Conservation (phyloP, 2,888 invertebrate genomes). For the Drosophila nigricruria region DNA sequence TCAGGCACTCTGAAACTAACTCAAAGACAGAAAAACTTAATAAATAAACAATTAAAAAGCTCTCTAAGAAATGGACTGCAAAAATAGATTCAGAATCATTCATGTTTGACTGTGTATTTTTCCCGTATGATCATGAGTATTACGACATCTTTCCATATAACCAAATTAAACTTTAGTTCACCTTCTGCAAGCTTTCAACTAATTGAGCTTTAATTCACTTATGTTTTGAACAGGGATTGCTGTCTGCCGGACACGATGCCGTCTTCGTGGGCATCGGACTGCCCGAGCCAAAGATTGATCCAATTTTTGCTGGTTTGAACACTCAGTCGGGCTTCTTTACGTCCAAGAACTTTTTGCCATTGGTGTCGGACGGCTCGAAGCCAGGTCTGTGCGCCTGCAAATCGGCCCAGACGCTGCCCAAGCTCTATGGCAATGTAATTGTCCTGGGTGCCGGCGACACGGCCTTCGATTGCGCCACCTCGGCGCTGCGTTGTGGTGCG, state of each 20-base stretch:
- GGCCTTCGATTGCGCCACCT: conserved; percentile 99
- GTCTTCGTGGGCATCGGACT: conserved; percentile 95
- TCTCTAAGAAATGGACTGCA: too few relatives aligned
- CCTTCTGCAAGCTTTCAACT: too few relatives aligned
- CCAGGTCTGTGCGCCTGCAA: conserved; percentile 94
- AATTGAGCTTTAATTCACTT: background rate
- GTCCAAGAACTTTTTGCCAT: conserved; percentile 96
- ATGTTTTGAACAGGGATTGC: conserved; percentile 86
- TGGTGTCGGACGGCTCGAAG: conserved; percentile 95
- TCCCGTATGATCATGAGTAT: too few relatives aligned
- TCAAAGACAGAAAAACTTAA: too few relatives aligned
- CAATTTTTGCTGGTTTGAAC: conserved; percentile 91
- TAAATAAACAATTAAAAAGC: too few relatives aligned
- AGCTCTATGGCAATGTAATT: conserved; percentile 92
- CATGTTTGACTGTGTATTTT: too few relatives aligned
- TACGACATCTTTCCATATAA: background rate
- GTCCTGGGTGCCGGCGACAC: conserved; percentile 99
- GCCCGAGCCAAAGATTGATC: conserved; percentile 93
- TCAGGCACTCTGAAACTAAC: too few relatives aligned
- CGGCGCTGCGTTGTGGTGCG: conserved; percentile 97
- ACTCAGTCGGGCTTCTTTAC: conserved; percentile 96
- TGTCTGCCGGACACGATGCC: conserved; percentile 89
- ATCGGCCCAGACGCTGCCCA: conserved; percentile 88
- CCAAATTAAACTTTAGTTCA: too few relatives aligned
- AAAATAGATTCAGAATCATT: too few relatives aligned